Evolutionary conservation across 2,113 vertebrate species (phyloP), one percentile per base, ranked within the genome.

Genomic region (Phylloscopus whistleri): DNA sequence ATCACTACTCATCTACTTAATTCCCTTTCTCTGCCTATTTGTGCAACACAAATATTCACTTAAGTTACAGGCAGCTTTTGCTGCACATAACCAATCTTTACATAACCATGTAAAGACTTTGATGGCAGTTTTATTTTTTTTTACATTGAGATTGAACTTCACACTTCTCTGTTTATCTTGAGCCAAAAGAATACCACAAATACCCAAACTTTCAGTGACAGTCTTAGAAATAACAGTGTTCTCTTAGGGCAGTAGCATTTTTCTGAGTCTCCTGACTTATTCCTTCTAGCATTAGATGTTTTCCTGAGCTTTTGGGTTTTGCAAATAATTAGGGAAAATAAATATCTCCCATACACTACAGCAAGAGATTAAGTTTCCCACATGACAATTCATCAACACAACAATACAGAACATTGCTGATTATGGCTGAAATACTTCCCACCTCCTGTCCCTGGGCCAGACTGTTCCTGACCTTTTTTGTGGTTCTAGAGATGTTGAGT

Each of bases 351-450:
- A n/a, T 28, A 48, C 28, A 24, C 52, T 64, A 31, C 30, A 77
- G 51, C 48, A 94, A 66, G 19, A 86, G 21, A 75, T 81, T 15
- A 88, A 35, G 22, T 56, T 92, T 92, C 43, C 68, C 10, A 74
- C 24, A n/a, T 41, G 79, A 46, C 17, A 86, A 70, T 74, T 86
- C 23, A 74, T 86, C 73, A 62, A 48, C 52, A 37, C 43, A 84
- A 93, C 4, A 5, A 63, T 59, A 53, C 7, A 88, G 64, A 90
- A 83, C 46, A 62, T 72, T 80, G 76, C 59, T 8, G 7, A 87
- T 84, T 84, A 69, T 51, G 43, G 64, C 66, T 93, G 90, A 94
- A 94, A 93, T 68, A 55, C 48, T 90, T 80, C 55, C 67, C 59
- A 90, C 20, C 72, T 83, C 67, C 19, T 76, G 63, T 76, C 30